Evolutionary conservation across 2,888 invertebrate species (phyloP), one percentile per base, ranked within the genome.

Genomic region (Sthenelais limicola): DNA sequence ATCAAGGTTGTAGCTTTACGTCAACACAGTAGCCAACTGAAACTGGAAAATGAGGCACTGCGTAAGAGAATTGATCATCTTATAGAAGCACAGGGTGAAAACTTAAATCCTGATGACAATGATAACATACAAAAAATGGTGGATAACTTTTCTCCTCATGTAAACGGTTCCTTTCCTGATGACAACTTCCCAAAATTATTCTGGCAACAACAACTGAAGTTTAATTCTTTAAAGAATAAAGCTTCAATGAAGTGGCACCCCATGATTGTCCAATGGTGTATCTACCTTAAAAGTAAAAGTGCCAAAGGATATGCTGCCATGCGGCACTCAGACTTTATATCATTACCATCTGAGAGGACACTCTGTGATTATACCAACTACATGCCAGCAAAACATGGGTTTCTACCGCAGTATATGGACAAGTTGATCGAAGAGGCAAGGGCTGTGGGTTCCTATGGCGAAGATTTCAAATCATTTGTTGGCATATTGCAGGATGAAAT

Each of bases 401-500:
- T 68, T 26, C 32, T 18, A 26, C 28, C 48, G 7, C 48, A 68
- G 12, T 32, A 33, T 21, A 12, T 47, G 47, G 12, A 68, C 21
- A 47, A 68, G 15, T 26, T 68, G 3, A 43, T 47, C 21, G 3
- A 48, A 9, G 68, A 68, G 21, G 48, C 48, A 21, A 66, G 9
- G 12, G 66, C 32, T 21, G 9, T n/a, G 9, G 66, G 66, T 15
- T 3, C 48, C 3, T 47, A 24, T 47, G 24, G 26, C 21, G 28
- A 21, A 26, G 28, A 43, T 18, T 7, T 4, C 3, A 12, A 26
- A n/a, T 3, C 4, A 21, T 75, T 47, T 72, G 70, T 75, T 43
- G 74, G 78, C 26, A 4, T 79, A 5, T 26, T 79, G 9, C 78
- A 76, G 47, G 79, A 79, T 58, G 79, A 79, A 70, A 69, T 79